Evolutionary conservation across 2,113 vertebrate species (phyloP), one percentile per base, ranked within the genome.

Genomic region (Lasiurus cinereus): DNA sequence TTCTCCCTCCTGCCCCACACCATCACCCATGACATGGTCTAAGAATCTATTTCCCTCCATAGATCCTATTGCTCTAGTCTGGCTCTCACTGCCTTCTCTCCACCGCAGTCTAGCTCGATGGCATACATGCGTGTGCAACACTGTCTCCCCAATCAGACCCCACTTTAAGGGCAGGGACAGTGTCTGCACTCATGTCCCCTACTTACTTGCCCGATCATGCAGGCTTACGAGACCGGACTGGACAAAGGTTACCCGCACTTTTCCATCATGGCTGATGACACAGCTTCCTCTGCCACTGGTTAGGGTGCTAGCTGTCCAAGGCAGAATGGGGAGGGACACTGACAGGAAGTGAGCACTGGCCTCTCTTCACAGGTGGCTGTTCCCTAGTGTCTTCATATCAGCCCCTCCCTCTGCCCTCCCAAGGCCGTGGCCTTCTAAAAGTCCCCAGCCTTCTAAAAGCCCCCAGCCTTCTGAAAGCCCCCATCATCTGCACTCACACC

Each of bases 51-150:
- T 33, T 90, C 6, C 19, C 16, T 72, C 21, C 21, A 21, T 21
- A 43, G 33, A 21, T 54, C 70, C 73, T 18, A 7, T 15, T 59
- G 36, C 10, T 70, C 15, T 6, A 7, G 33, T 43, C 16, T n/a
- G 27, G 54, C 43, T 70, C 48, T 91, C 7, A 2, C 4, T 50
- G 54, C 39, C 76, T 72, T 77, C 46, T 77, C 56, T 46, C 48
- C 15, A 31, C 16, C 31, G 13, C 13, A 27, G 54, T 21, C 56
- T 21, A 62, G 8, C 59, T 83, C 77, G 50, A 0, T 15, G 59
- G 54, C 22, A 1, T 29, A 6, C 5, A 16, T 1, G 5, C 52
- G 9, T 56, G 11, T 6, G 6, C 2, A 50, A 48, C 19, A 5
- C 22, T 9, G 29, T 62, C 29, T 88, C 8, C 76, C 33, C 43